Evolutionary conservation across 2,113 vertebrate genomes (phyloP).

Genomic region (Misgurnus anguillicaudatus): DNA sequence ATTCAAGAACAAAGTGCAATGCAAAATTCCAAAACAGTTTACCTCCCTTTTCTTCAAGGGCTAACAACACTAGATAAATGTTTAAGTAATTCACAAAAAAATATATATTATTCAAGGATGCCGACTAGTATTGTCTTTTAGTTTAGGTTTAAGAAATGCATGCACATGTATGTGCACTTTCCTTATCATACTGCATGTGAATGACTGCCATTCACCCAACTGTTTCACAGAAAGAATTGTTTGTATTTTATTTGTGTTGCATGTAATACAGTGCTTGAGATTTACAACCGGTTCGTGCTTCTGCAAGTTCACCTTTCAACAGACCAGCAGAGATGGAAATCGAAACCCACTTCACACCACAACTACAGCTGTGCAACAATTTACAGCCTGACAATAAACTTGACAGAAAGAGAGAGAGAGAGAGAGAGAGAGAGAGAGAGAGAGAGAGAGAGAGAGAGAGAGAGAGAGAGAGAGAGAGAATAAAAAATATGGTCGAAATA

Average conservation of each 20-base stretch:
- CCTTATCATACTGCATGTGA: not conserved
- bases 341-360: constrained; percentile 27
- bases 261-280: constrained; percentile 1
- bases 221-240: not conserved
- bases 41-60: not conserved
- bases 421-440: not conserved
- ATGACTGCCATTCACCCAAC: not conserved
- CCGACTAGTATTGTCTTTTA: not conserved
- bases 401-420: not conserved
- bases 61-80: constrained; percentile 2
- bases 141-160: not conserved
- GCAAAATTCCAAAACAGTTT: not conserved
- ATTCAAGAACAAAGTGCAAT: not conserved
- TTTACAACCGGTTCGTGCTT: not conserved
- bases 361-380: constrained; percentile 10
- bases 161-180: not conserved
- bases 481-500: not conserved
- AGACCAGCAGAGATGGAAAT: constrained; percentile 22
- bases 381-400: constrained; percentile 17
- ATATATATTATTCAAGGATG: constrained; percentile 20
- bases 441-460: not conserved
- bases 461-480: not conserved
- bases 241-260: not conserved
- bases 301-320: constrained; percentile 1
- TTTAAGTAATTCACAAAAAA: not conserved